Evolutionary conservation across 92 coral and sea anemone species (phyloP), one percentile per base, ranked within the genome.

Genomic region (Zoanthus sansibaricus): DNA sequence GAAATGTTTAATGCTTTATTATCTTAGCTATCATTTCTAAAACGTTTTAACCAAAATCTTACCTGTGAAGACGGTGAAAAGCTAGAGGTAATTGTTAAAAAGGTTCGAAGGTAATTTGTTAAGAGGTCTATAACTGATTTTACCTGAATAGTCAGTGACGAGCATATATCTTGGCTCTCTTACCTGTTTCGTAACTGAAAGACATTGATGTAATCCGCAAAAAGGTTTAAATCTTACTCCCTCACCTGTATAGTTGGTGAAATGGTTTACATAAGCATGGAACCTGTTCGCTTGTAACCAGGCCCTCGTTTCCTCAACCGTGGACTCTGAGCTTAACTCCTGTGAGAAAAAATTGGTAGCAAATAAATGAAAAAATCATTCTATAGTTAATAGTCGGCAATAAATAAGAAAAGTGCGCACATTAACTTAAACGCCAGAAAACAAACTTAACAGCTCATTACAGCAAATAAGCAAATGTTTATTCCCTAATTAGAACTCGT

Each of bases 271-370:
- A 84, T 94, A 93, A 83, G 91, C 86, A 62, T 92, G 94, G 76
- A 96, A 96, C 78, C 98, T 91, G 91, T 96, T 94, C 52, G 88
- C 83, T 74, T 94, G 95, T 66, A 96, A 89, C 98, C 98, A 96
- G n/a, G 91, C 94, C 78, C 98, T 94, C 68, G 96, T 93, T 52
- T 96, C 98, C 49, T 96, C 96, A 11, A 96, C 93, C 15, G 93
- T 93, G 71, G 98, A 94, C 51, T 94, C 94, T 4, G 93, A 88
- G 6, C 95, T 93, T 56, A 96, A 74, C 74, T 87, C 94, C 98
- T 96, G 85, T 9, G 83, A 51, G 10, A 33, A 15, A 25, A 55
- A 73, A 17, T 73, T 44, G n/a, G 7, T 3, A 48, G 9, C 5
- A 31, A 62, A 17, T 4, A 62, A 25, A 25, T 25, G 18, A 5